Conservation (phyloP, 1,140 invertebrate species). For the Batillaria attramentaria region DNA sequence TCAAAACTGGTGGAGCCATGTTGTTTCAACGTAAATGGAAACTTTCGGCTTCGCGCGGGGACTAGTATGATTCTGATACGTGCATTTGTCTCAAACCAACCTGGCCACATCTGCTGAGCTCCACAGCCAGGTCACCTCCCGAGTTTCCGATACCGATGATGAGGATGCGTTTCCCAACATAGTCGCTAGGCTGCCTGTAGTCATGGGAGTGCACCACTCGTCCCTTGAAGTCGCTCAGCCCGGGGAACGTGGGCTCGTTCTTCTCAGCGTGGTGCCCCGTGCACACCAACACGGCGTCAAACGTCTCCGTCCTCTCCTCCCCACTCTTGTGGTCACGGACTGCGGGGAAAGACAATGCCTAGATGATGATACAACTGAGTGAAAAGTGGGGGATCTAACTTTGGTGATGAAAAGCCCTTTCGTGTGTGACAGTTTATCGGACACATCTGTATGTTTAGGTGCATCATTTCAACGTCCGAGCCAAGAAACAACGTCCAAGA, state of each 20-base stretch:
- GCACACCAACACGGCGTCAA: slow-evolving; percentile 64
- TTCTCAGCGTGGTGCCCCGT: slow-evolving; percentile 71
- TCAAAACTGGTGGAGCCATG: no score
- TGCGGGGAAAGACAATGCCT: background rate
- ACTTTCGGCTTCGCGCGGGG: no score
- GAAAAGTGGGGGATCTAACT: no score
- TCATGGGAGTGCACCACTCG: slow-evolving; percentile 72
- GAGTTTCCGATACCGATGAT: slow-evolving; percentile 76
- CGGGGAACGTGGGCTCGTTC: slow-evolving; percentile 65
- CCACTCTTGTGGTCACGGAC: slow-evolving; percentile 12
- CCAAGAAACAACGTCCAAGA: no score
- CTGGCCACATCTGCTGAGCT: slow-evolving; percentile 62
- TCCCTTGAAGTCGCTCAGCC: slow-evolving; percentile 71
- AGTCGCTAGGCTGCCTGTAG: slow-evolving; percentile 66
- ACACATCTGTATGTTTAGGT: no score
- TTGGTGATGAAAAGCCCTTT: no score
- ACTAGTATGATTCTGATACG: no score
- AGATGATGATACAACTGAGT: no score
- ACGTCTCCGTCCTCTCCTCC: slow-evolving; percentile 44
- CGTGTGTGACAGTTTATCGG: no score
- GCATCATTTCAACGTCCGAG: no score
- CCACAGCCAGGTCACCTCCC: slow-evolving; percentile 72
- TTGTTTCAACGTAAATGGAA: no score
- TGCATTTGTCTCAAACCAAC: no score
- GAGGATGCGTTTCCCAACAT: slow-evolving; percentile 71